Conservation (phyloP, 2,888 invertebrate species). For the Rhyacophila evoluta region DNA sequence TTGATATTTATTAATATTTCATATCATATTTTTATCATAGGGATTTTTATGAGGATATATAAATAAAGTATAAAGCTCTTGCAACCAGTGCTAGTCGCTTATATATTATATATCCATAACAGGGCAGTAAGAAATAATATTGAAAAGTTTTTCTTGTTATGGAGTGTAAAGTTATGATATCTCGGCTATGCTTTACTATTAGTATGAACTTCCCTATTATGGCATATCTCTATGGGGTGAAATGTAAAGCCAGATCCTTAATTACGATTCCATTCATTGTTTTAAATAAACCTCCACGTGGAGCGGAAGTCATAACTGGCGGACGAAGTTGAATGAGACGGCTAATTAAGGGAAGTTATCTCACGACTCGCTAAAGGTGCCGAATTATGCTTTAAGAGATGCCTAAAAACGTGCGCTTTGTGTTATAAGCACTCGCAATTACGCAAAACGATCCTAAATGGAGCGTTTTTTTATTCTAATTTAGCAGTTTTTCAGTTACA, state of each 20-base stretch:
- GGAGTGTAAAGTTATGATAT: too few species aligned
- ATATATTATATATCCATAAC: too few species aligned
- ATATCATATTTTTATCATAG: too few species aligned
- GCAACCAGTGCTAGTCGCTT: too few species aligned
- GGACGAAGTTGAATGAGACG: slow-evolving; percentile 32
- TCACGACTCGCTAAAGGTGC: slow-evolving; percentile 25
- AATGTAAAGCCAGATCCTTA: slow-evolving; percentile 46
- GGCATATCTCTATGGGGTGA: not conserved
- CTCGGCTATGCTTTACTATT: too few species aligned
- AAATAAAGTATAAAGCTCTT: too few species aligned
- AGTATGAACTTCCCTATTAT: not conserved
- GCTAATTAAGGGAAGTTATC: slow-evolving; percentile 48
- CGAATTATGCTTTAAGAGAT: slow-evolving; percentile 3
- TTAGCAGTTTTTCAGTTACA: not conserved
- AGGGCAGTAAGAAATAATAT: too few species aligned
- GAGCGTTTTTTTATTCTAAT: not conserved
- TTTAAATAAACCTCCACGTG: slow-evolving; percentile 52
- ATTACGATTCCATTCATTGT: slow-evolving; percentile 54
- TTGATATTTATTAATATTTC: too few species aligned
- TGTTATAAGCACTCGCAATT: not conserved
- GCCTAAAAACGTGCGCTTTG: not conserved
- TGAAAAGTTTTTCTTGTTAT: too few species aligned
- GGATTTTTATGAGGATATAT: too few species aligned
- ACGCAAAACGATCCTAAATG: not conserved
- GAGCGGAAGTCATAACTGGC: slow-evolving; percentile 39